Conservation (phyloP, 2,113 vertebrate species). For the Jaculus jaculus region DNA sequence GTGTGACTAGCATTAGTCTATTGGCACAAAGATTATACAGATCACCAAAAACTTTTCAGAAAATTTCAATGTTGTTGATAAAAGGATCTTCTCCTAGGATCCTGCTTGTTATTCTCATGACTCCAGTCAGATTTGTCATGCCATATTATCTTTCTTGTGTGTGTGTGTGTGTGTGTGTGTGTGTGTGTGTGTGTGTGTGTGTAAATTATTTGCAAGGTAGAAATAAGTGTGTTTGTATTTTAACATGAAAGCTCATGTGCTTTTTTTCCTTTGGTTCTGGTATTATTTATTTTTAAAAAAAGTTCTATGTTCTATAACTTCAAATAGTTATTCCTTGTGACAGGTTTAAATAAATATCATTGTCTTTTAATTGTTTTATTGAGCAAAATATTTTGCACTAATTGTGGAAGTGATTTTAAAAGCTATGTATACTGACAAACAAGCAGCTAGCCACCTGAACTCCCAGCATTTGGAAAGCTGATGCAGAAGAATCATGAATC, state of each 20-base stretch:
- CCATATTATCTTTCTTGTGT: no score
- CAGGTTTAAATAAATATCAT: neutral
- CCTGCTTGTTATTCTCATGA: neutral
- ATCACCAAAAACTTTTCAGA: constrained; percentile 6
- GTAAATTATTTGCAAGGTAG: neutral
- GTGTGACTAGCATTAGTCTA: no score
- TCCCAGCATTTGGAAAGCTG: neutral
- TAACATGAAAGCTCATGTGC: neutral
- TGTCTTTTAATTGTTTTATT: constrained; percentile 36
- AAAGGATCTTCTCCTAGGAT: neutral
- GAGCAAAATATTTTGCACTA: neutral
- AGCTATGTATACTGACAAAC: neutral
- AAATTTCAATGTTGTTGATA: constrained; percentile 46
- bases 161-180: no score
- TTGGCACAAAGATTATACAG: constrained; percentile 12
- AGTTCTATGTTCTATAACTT: constrained; percentile 11
- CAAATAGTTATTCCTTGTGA: constrained; percentile 16
- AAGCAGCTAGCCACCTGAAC: neutral
- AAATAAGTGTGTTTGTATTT: neutral
- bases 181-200: no score
- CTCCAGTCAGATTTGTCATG: neutral
- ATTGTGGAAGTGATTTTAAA: constrained; percentile 18
- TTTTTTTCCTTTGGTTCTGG: neutral
- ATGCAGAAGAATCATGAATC: neutral
- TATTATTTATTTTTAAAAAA: neutral